A percentile compares a stretch with the other conserved stretches of the same genome.
phyloP scores from a whole-genome alignment of 2,888 invertebrate species.

The Parthenolecanium corni region DNA sequence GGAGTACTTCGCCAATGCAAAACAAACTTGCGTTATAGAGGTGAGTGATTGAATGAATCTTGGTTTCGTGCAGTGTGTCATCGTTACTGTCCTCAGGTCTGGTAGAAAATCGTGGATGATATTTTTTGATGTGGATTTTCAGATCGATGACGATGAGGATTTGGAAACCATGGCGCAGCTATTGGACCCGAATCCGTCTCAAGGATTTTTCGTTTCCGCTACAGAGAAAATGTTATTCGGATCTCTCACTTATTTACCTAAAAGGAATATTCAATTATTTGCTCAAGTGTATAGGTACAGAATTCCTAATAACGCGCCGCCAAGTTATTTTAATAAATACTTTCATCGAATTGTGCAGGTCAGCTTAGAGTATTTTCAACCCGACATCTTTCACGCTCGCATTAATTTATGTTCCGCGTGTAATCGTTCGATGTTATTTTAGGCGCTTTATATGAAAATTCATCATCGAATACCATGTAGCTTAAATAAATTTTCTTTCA shows the following conservation, averaged over 20 bases:
- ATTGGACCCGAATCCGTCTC: conserved; percentile 60
- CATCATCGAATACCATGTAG: conserved; percentile 78
- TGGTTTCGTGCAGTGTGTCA: too few relatives aligned
- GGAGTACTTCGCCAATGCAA: conserved; percentile 60
- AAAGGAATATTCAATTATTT: conserved; percentile 67
- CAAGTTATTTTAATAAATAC: conserved; percentile 41
- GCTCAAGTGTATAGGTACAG: conserved; percentile 60
- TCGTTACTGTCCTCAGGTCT: too few relatives aligned
- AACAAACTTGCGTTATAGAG: conserved; percentile 70
- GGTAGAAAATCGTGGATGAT: too few relatives aligned
- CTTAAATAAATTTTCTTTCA: conserved; percentile 65
- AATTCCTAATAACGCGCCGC: conserved; percentile 43
- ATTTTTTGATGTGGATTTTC: conserved; percentile 29
- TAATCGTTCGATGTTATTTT: neutral
- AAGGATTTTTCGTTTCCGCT: conserved; percentile 66
- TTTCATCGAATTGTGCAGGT: conserved; percentile 47
- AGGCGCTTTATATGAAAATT: conserved; percentile 65
- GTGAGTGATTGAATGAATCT: too few relatives aligned
- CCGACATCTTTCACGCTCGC: too few relatives aligned
- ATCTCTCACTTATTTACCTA: conserved; percentile 54
- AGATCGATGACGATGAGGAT: conserved; percentile 74
- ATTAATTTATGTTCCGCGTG: too few relatives aligned
- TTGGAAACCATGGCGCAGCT: conserved; percentile 60
- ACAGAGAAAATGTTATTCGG: conserved; percentile 44
- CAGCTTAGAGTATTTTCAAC: conserved; percentile 28